A percentile compares a stretch with the other conserved stretches of the same genome.
Conservation (phyloP, 2,797 vertebrate species). For the Pterois miles region DNA sequence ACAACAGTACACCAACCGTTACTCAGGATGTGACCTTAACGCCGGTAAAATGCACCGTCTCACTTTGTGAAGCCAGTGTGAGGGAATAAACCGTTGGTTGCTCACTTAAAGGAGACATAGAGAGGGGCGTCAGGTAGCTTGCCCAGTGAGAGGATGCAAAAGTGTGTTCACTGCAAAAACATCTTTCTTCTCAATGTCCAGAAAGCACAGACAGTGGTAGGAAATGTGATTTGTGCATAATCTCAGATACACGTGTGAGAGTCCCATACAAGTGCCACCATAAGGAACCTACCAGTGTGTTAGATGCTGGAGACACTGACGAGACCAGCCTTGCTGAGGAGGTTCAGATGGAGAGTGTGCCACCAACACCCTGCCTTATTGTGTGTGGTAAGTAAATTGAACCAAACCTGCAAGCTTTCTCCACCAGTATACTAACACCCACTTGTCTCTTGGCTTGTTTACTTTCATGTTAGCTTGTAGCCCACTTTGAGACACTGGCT, state of each 20-base stretch:
- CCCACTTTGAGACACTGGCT: neutral
- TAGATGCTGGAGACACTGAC: slow-evolving; percentile 5
- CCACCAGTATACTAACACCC: no score
- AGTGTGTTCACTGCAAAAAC: no score
- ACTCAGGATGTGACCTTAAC: neutral
- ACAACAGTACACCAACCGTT: neutral
- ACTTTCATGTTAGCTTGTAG: no score
- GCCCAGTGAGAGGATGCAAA: no score
- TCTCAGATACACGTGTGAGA: neutral
- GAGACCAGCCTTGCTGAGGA: neutral
- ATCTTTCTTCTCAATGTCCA: no score
- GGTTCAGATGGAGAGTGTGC: no score
- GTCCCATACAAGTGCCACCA: slow-evolving; percentile 1
- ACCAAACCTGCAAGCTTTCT: no score
- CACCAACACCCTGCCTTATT: no score
- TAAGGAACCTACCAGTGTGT: neutral
- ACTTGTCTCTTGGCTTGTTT: no score
- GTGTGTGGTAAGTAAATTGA: no score
- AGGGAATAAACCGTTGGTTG: slow-evolving; percentile 7
- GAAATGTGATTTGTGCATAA: slow-evolving; percentile 13
- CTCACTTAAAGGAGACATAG: slow-evolving; percentile 50
- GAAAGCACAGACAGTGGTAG: slow-evolving; percentile 45
- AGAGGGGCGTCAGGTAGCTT: slow-evolving; percentile 13
- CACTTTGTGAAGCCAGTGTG: slow-evolving; percentile 36
- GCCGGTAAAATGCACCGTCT: slow-evolving; percentile 27